Conservation (phyloP, 92 coral and sea anemone species). For the Actinostola sp. region DNA sequence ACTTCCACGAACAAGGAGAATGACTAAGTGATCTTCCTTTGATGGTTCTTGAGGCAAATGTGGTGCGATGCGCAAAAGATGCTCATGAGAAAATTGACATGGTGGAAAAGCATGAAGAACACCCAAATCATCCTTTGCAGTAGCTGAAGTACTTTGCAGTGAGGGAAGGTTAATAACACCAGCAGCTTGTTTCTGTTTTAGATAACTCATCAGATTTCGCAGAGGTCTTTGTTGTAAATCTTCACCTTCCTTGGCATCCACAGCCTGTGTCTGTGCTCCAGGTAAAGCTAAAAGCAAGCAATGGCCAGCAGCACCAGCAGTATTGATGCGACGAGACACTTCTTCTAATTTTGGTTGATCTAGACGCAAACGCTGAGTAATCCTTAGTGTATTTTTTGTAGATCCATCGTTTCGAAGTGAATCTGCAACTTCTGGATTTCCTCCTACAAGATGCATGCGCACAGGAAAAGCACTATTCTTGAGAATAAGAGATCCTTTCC, state of each 20-base stretch:
- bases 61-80: conserved; percentile 97
- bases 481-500: conserved; percentile 97
- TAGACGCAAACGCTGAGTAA: conserved; percentile 98
- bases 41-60: conserved; percentile 98
- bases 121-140: conserved; percentile 87
- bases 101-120: conserved; percentile 99
- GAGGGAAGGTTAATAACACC: conserved; percentile 97
- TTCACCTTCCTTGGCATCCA: conserved; percentile 76
- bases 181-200: conserved; percentile 99
- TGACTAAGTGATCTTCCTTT: conserved; percentile 97
- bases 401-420: conserved; percentile 90
- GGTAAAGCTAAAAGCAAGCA: conserved; percentile 99
- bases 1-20: conserved; percentile 97
- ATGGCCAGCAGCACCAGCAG: conserved; percentile 98
- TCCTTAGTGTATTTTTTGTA: conserved; percentile 86
- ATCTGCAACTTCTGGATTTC: conserved; percentile 99
- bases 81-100: conserved; percentile 99
- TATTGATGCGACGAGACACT: conserved; percentile 97
- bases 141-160: conserved; percentile 68
- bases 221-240: conserved; percentile 97
- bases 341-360: conserved; percentile 99
- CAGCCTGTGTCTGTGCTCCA: conserved; percentile 86
- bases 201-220: conserved; percentile 97
- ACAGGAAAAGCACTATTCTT: conserved; percentile 99
- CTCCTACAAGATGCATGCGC: conserved; percentile 99